Base-by-base conservation (phyloP, 2,888 invertebrate species). In the Drosophila algonquin region DNA sequence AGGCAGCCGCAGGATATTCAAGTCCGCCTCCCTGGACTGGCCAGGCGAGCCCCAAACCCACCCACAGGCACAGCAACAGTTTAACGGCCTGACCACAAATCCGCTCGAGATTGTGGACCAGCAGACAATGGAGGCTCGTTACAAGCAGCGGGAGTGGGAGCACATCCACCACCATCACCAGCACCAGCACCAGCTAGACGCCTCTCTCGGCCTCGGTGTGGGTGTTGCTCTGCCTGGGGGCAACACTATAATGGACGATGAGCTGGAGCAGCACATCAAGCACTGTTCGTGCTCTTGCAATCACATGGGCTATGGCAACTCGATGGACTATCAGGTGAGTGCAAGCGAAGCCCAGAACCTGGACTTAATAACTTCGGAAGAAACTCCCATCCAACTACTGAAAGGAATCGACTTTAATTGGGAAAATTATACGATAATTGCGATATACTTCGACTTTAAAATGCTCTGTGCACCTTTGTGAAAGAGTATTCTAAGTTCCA, bases 301-400 rank as follows among this genome's bases (percentile, higher is more conserved):
- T 94, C 97, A 97, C 94, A 96, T 97, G 96, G 97, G 97, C 92
- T 97, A 96, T 93, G 97, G 97, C 89, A 97, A 97, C 94, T 97
- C 95, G 92, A 95, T 96, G 95, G 97, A 97, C 94, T 97, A 97
- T 93, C 96, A 96, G 95, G 96, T 96, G 70, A 81, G 90, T 81
- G 45, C n/a, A 50, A 32, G 35, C 35, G 5, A 14, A 14, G 35
- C 14, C 35, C 35, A 35, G 35, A 24, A 16, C 18, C 12, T 10
- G 12, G n/a, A 24, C 47, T 40, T 57, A 14, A 14, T 14, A 35
- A 6, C 35, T 16, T 18, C 12, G 47, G 48, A n/a, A 9, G 24
- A 5, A 10, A 48, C n/a, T 10, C 14, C 2, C 16, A 45, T 32
- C 47, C 54, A 14, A 40, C 35, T 40, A 40, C 35, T 14, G 35